Evolutionary conservation across 2,888 invertebrate species (phyloP).

Genomic region (Tridacna gigas): DNA sequence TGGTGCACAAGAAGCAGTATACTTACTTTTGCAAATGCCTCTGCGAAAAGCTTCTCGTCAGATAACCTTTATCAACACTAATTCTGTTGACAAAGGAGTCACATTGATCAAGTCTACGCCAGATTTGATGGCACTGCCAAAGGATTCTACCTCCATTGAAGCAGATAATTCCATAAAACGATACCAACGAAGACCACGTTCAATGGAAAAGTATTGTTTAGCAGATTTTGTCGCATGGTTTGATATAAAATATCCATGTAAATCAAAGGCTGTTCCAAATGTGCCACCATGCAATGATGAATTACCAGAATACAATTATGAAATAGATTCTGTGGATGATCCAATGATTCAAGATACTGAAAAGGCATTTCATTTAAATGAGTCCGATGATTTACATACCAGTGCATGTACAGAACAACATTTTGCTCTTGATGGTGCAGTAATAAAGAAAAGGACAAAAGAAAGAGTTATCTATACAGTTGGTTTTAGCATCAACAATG

Average conservation of each 20-base stretch:
- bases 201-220: constrained; percentile 42
- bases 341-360: not conserved
- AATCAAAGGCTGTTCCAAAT: not conserved
- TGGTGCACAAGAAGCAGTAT: constrained; percentile 60
- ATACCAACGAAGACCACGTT: constrained; percentile 53
- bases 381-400: constrained; percentile 18
- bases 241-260: not conserved
- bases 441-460: not conserved
- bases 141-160: constrained; percentile 50
- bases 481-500: constrained; percentile 11
- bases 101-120: constrained; percentile 41
- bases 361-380: not conserved
- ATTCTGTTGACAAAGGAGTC: constrained; percentile 30
- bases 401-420: not conserved
- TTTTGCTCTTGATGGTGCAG: not conserved
- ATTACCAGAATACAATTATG: constrained; percentile 25
- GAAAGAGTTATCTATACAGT: constrained; percentile 10
- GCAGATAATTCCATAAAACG: constrained; percentile 50
- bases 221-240: constrained; percentile 57
- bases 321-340: constrained; percentile 27
- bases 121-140: constrained; percentile 40
- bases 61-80: constrained; percentile 51
- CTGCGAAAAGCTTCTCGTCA: constrained; percentile 39
- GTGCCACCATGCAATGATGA: not conserved
- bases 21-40: constrained; percentile 57